phyloP scores from a whole-genome alignment of 2,113 vertebrate genomes.

The Osmerus mordax region DNA sequence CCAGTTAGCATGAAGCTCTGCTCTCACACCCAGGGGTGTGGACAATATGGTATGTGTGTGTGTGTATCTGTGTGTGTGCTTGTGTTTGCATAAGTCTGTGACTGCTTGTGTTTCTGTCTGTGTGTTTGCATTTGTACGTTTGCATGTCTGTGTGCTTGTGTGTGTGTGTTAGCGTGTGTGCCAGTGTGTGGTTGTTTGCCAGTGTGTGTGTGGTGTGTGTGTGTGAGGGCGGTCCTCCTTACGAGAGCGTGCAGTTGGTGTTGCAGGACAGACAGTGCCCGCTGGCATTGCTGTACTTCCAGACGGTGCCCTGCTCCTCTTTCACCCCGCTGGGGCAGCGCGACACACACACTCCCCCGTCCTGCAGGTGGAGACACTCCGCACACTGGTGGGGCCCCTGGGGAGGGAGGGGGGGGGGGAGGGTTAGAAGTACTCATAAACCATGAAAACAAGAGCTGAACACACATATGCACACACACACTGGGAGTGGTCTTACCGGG shows the following conservation, averaged over 20 bases:
- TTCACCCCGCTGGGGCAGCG: conserved; percentile 89
- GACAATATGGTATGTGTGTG: neutral
- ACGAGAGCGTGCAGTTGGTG: conserved; percentile 91
- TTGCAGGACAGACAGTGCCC: conserved; percentile 83
- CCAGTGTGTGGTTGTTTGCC: neutral
- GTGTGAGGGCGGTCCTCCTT: conserved; percentile 56
- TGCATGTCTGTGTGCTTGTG: neutral
- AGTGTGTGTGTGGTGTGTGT: neutral
- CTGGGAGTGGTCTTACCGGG: conserved; percentile 71
- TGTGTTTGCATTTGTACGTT: neutral
- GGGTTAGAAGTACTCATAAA: neutral
- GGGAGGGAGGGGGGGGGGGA: neutral
- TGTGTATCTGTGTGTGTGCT: neutral
- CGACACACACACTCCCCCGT: conserved; percentile 80
- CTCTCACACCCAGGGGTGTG: neutral
- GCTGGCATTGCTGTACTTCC: conserved; percentile 86
- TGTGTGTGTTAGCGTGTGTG: neutral
- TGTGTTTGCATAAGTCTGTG: neutral
- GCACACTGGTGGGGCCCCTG: conserved; percentile 83
- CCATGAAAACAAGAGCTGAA: too few species aligned
- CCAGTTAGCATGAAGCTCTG: neutral
- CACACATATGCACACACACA: neutral
- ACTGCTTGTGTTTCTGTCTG: neutral
- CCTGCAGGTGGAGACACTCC: conserved; percentile 82
- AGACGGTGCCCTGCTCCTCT: conserved; percentile 83